These are phyloP conservation scores for Ataeniobius toweri DNA, from an alignment of 2,797 vertebrate genomes.

Conservation along the genomic window DNA sequence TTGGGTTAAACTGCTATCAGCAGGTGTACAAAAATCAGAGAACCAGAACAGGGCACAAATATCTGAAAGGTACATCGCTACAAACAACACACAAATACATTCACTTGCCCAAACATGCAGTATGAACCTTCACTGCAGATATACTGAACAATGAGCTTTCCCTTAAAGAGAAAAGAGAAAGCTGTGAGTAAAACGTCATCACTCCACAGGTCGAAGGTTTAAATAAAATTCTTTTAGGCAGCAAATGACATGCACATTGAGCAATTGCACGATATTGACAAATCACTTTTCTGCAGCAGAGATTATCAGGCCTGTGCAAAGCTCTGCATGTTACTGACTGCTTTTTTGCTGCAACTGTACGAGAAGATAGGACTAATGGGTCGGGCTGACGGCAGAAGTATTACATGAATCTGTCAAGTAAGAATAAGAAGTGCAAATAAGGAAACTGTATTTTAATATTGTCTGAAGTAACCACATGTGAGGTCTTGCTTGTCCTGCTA, in stretches of 20 bases:
- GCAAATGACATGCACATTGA: constrained; percentile 42
- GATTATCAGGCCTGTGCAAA: constrained; percentile 45
- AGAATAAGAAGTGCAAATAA: constrained; percentile 11
- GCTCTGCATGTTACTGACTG: constrained; percentile 14
- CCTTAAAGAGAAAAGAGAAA: constrained; percentile 8
- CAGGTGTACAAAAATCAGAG: not conserved
- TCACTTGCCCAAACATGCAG: not conserved
- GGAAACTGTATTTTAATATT: not conserved
- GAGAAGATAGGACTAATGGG: constrained; percentile 5
- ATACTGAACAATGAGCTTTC: constrained; percentile 11
- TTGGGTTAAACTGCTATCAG: not conserved
- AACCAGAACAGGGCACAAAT: not conserved
- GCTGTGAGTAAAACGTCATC: constrained; percentile 47
- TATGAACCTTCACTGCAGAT: not conserved
- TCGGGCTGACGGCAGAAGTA: constrained; percentile 12
- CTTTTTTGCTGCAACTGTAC: constrained; percentile 23
- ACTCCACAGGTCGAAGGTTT: constrained; percentile 43
- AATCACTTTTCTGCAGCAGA: constrained; percentile 35
- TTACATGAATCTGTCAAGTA: constrained; percentile 10
- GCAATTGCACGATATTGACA: constrained; percentile 43
- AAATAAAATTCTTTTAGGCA: constrained; percentile 45
- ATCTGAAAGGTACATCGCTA: not conserved
- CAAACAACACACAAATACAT: not conserved
- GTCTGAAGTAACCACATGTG: not conserved
- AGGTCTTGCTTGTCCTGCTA: constrained; percentile 19